Conservation (phyloP, 2,888 invertebrate genomes). For the Heliconius hortense region DNA sequence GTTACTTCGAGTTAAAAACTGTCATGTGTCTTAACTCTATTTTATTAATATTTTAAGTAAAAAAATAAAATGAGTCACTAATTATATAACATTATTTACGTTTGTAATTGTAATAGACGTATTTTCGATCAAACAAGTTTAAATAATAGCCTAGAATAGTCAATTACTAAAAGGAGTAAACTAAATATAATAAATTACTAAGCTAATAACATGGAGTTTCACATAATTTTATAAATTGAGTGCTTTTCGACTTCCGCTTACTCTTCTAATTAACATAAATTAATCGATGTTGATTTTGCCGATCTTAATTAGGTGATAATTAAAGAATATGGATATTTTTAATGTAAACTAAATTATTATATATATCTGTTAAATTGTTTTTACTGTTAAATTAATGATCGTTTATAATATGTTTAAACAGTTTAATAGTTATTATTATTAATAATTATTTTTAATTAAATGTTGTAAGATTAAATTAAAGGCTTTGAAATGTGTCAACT, state of each 20-base stretch:
- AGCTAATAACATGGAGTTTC: neutral
- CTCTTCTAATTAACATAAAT: slow-evolving; percentile 7
- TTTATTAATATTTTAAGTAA: too few relatives aligned
- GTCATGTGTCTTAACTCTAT: too few relatives aligned
- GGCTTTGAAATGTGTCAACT: neutral
- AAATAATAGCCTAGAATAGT: neutral
- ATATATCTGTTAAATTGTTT: neutral
- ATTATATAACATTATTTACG: neutral
- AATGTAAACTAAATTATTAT: slow-evolving; percentile 7
- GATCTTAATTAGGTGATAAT: slow-evolving; percentile 8
- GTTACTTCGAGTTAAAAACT: too few relatives aligned
- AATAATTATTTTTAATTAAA: neutral
- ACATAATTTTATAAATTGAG: neutral
- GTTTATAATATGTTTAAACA: neutral
- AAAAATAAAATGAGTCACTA: neutral
- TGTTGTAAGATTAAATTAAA: neutral
- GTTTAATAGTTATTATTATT: neutral
- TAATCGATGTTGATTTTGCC: neutral
- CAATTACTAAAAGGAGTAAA: neutral
- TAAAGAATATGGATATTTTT: neutral
- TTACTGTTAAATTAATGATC: neutral
- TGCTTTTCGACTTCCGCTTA: neutral
- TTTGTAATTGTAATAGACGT: neutral
- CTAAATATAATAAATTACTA: neutral
- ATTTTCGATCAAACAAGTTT: neutral